Base-by-base conservation (phyloP, 2,113 vertebrate genomes). In the Trogon surrucura region DNA sequence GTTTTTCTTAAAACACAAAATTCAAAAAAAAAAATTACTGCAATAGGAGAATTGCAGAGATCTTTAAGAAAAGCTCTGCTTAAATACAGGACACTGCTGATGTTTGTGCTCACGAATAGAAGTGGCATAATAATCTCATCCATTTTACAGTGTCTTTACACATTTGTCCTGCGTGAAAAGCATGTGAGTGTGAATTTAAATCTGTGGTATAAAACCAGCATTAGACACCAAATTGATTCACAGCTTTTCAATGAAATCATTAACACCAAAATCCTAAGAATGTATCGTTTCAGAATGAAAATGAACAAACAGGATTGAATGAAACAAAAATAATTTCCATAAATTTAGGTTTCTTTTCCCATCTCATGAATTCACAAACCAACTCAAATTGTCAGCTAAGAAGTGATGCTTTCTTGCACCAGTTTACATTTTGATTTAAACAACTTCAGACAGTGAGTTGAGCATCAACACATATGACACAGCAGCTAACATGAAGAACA, bases 291-390 rank as follows among this genome's bases (percentile, higher is more conserved):
- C 5, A 1, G 51, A 69, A 74, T 10, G 18, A 45, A 91, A 94
- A 71, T 12, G 26, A 86, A 90, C 51, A 74, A 94, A 83, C 30
- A 65, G 41, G 41, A 6, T 27, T 69, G 22, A 86, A 66, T 51
- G n/a, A 71, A 91, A 89, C 60, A 78, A 84, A 88, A 89, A 54
- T 17, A 26, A 85, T 56, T 82, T 79, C 90, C 78, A 81, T 91
- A 80, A 29, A 85, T 77, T 74, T 69, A 3, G 4, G 22, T 18
- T 58, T 89, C 57, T 85, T 47, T n/a, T 71, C 29, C 48, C 45
- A 89, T 21, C 38, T 91, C 61, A 56, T 56, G 34, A 51, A 77
- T 91, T 88, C 34, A 65, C n/a, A 70, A 82, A 77, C 9, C 25
- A 73, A 80, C 75, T 36, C 29, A 61, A 57, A 17, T 29, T 62